Evolutionary conservation across 1,140 invertebrate species (phyloP).

Genomic region (Neuroterus valhalla): DNA sequence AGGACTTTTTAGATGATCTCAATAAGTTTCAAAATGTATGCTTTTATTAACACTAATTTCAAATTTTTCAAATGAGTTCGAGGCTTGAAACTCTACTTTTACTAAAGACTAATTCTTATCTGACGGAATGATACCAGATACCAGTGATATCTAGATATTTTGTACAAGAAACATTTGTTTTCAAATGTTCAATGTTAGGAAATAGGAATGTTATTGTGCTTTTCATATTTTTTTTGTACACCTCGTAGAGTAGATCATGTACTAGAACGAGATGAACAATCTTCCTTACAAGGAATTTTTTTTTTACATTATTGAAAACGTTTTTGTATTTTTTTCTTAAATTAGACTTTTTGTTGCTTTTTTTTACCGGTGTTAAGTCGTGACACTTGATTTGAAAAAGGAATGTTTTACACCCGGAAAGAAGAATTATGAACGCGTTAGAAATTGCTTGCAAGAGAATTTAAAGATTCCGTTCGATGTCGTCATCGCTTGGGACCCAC

Average conservation of each 20-base stretch:
- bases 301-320: not conserved
- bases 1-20: too few species aligned
- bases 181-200: too few species aligned
- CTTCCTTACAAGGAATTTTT: not conserved
- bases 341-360: conserved; percentile 56
- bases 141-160: conserved; percentile 21
- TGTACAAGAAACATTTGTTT: not conserved
- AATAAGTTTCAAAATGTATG: too few species aligned
- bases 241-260: too few species aligned
- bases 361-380: conserved; percentile 69
- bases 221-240: too few species aligned
- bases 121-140: not conserved
- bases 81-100: too few species aligned
- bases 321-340: conserved; percentile 37
- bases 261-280: not conserved
- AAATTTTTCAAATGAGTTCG: too few species aligned
- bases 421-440: conserved; percentile 74
- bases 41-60: too few species aligned
- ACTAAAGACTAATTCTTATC: conserved; percentile 32
- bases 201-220: too few species aligned
- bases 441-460: conserved; percentile 65
- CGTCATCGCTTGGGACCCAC: conserved; percentile 76
- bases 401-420: conserved; percentile 73
- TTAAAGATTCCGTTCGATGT: conserved; percentile 71
- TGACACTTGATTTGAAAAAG: conserved; percentile 75